Evolutionary conservation across 1,140 invertebrate genomes (phyloP), one percentile per base, ranked within the genome.

Genomic region (Parasteatoda tepidariorum): DNA sequence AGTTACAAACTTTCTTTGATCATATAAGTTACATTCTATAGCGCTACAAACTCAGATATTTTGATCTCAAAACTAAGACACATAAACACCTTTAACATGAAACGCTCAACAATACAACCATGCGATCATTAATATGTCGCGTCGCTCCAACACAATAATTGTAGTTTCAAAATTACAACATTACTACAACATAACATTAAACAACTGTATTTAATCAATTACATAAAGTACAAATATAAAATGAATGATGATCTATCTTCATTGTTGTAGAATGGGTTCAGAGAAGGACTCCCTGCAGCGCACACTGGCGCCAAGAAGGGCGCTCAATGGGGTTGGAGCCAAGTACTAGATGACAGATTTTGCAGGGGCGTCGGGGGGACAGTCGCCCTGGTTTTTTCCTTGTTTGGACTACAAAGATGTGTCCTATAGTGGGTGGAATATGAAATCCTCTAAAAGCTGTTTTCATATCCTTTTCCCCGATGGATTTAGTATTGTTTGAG

Each of bases 361-460:
- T 55, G 68, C 24, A 71, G 28, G 15, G 28, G 26, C 24, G 26
- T 13, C 18, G 28, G 5, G 7, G 30, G 68, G 24, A 59, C n/a
- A 26, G 57, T 59, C 57, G 57, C 15, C 41, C 26, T 9, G 26
- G 38, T 18, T 48, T 48, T 30, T 3, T 57, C 48, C 28, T 71
- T 71, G 68, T 71, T 71, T 57, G 30, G 30, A 54, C 26, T 30
- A 71, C 71, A 74, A 74, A 74, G 54, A 74, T 74, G 55, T 61
- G 55, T 18, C 71, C 26, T 48, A 22, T 59, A 24, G 57, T 74
- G 55, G 71, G 54, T 22, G 71, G 71, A 74, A 74, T 74, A 59
- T 74, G 55, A 74, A 74, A 74, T 74, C 71, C 30, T 38, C 71
- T 74, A 59, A 74, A 61, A 74, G 71, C 57, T 74, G 71, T 74